Conservation (phyloP, 1,140 invertebrate genomes). For the Drosophila repleta region DNA sequence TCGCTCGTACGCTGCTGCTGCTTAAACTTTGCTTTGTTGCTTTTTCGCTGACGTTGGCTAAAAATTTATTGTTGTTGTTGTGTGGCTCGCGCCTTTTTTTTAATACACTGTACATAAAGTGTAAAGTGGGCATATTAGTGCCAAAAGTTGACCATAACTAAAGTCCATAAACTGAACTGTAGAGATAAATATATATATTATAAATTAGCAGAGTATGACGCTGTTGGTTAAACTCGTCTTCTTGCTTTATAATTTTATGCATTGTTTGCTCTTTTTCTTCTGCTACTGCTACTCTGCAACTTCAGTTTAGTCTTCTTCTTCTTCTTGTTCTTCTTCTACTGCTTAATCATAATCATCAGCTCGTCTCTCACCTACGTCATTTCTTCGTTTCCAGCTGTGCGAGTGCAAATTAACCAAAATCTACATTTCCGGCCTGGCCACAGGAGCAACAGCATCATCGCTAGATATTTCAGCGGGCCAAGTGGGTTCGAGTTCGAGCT, state of each 20-base stretch:
- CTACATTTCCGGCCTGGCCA: conserved; percentile 72
- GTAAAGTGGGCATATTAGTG: background rate
- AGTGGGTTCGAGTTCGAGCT: conserved; percentile 47
- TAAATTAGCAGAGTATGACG: background rate
- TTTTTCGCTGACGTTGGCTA: conserved; percentile 67
- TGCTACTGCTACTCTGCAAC: conserved; percentile 48
- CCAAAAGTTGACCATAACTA: background rate
- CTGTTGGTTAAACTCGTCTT: background rate
- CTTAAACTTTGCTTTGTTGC: conserved; percentile 47
- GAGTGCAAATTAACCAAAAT: conserved; percentile 80
- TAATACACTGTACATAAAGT: conserved; percentile 19
- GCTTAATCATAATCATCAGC: conserved; percentile 44
- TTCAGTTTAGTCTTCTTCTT: conserved; percentile 39
- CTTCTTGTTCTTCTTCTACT: background rate
- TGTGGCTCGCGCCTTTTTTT: conserved; percentile 50
- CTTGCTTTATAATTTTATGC: conserved; percentile 12
- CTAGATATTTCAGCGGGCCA: conserved; percentile 14
- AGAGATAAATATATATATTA: background rate
- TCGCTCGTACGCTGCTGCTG: conserved; percentile 10
- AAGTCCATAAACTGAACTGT: background rate
- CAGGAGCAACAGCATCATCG: conserved; percentile 42
- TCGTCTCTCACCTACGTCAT: conserved; percentile 68
- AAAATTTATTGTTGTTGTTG: conserved; percentile 43
- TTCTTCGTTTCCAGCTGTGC: conserved; percentile 79
- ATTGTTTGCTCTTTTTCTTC: conserved; percentile 18